phyloP scores from a whole-genome alignment of 2,888 invertebrate species.

The Ophion ellenae region DNA sequence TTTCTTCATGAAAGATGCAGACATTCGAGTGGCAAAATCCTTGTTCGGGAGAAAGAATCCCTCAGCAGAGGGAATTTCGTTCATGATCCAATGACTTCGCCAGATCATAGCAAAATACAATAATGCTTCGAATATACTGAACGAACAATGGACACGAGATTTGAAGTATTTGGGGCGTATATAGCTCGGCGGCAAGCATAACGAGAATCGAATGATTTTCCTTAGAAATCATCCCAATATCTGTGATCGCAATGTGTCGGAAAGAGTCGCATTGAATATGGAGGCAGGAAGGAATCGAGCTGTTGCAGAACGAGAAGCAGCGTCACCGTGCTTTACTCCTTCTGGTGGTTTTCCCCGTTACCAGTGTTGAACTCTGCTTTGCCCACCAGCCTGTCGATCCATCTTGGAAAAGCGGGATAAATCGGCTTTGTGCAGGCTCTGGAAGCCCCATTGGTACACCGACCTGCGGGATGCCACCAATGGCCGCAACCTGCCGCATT shows the following conservation, averaged over 20 bases:
- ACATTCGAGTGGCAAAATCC: slow-evolving; percentile 37
- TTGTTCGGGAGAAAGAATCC: slow-evolving; percentile 11
- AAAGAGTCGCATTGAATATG: slow-evolving; percentile 54
- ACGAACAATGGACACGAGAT: slow-evolving; percentile 21
- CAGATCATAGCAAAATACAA: slow-evolving; percentile 31
- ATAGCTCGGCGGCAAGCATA: slow-evolving; percentile 1
- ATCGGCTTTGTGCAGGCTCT: slow-evolving; percentile 67
- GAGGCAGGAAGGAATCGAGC: slow-evolving; percentile 64
- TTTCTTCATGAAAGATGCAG: slow-evolving; percentile 49
- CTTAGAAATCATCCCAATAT: slow-evolving; percentile 15
- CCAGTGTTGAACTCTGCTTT: slow-evolving; percentile 29
- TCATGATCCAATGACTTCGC: slow-evolving; percentile 26
- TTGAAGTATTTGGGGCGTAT: neutral
- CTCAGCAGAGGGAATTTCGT: slow-evolving; percentile 28
- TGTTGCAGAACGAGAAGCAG: slow-evolving; percentile 59
- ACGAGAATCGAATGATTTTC: slow-evolving; percentile 28
- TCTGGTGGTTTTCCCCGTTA: slow-evolving; percentile 40
- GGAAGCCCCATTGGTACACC: slow-evolving; percentile 53
- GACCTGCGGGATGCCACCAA: slow-evolving; percentile 37
- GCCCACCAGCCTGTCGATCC: slow-evolving; percentile 64
- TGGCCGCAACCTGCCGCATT: slow-evolving; percentile 50
- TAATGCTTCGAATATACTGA: slow-evolving; percentile 16
- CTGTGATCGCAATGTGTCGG: slow-evolving; percentile 45
- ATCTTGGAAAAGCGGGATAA: slow-evolving; percentile 68
- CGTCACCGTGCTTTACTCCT: slow-evolving; percentile 56